Conservation (phyloP, 2,888 invertebrate genomes). For the Mythimna loreyi region DNA sequence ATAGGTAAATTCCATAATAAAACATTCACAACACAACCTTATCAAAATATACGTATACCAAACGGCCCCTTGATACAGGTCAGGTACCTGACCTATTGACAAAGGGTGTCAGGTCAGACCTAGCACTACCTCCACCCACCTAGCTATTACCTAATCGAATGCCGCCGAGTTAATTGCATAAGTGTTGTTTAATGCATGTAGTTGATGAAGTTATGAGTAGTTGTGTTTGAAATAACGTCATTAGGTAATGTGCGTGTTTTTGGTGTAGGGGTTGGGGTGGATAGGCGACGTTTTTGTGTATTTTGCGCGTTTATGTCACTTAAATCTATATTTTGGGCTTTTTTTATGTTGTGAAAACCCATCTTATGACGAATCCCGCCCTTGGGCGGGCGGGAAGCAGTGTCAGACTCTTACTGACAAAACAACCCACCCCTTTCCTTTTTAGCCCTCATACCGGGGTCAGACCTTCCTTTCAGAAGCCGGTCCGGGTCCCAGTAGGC, state of each 20-base stretch:
- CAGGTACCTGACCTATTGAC: slow-evolving; percentile 18
- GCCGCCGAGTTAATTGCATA: slow-evolving; percentile 21
- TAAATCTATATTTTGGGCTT: no score
- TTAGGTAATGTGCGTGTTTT: slow-evolving; percentile 26
- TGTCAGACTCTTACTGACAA: no score
- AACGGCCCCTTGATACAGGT: slow-evolving; percentile 31
- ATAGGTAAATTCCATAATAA: not conserved
- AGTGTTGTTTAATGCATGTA: slow-evolving; percentile 2
- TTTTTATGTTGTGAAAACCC: no score
- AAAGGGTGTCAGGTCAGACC: slow-evolving; percentile 29
- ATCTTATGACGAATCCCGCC: no score
- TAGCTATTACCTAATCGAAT: slow-evolving; percentile 22
- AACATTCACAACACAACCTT: not conserved
- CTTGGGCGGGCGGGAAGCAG: no score
- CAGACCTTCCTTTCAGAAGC: no score
- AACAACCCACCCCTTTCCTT: no score
- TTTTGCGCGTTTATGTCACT: not conserved
- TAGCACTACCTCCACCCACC: slow-evolving; percentile 4
- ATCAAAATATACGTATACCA: not conserved
- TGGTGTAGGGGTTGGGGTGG: not conserved
- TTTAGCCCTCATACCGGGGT: no score
- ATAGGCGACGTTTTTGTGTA: not conserved
- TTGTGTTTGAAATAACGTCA: slow-evolving; percentile 2
- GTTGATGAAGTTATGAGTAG: slow-evolving; percentile 23
- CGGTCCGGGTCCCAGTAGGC: no score